Percentiles rank a stretch among this genome's conserved stretches.
Conservation (phyloP, 1,140 invertebrate species). For the Lutraria rhynchaena region DNA sequence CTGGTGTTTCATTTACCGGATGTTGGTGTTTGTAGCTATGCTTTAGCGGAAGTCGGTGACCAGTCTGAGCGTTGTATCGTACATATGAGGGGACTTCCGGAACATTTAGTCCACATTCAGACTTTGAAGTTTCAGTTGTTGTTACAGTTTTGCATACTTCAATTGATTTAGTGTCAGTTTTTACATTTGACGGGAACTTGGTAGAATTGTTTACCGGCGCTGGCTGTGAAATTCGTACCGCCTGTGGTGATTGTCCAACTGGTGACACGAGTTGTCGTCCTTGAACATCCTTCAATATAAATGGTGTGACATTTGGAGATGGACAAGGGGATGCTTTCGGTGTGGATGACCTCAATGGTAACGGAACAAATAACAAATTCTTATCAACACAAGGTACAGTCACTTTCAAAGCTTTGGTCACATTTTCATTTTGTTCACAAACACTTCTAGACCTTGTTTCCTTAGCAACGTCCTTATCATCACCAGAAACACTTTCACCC, state of each 20-base stretch:
- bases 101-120: background rate
- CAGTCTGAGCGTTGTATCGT: slow-evolving; percentile 29
- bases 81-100: background rate
- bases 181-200: background rate
- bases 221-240: too few relatives aligned
- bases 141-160: background rate
- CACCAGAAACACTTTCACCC: background rate
- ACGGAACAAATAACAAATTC: background rate
- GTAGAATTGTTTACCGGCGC: background rate
- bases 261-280: background rate
- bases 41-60: slow-evolving; percentile 50
- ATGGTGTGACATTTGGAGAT: slow-evolving; percentile 25
- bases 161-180: background rate
- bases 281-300: background rate
- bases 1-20: background rate
- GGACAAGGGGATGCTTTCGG: slow-evolving; percentile 52
- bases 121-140: background rate
- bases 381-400: too few relatives aligned
- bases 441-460: background rate
- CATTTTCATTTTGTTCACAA: background rate
- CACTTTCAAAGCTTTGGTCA: background rate
- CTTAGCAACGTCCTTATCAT: background rate
- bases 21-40: slow-evolving; percentile 53
- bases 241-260: background rate
- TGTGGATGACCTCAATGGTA: slow-evolving; percentile 39